Evolutionary conservation across 2,888 invertebrate genomes (phyloP).

Genomic region (Galerucella calmariensis): DNA sequence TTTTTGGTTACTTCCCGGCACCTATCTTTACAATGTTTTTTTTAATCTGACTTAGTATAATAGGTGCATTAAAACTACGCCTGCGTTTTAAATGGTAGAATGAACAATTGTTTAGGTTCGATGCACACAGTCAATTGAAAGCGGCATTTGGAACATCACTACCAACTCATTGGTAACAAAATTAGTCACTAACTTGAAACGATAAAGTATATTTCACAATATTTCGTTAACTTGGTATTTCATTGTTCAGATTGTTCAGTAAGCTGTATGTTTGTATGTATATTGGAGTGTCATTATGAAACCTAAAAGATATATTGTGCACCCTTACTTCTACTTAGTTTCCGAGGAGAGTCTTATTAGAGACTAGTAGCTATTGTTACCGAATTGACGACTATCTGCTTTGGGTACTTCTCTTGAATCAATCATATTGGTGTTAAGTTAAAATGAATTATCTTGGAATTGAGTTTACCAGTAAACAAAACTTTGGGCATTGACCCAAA

Average conservation of each 20-base stretch:
- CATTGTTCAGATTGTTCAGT: neutral
- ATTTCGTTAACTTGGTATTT: too few relatives aligned
- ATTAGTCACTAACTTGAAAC: conserved; percentile 6
- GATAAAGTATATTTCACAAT: neutral
- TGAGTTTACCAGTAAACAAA: too few relatives aligned
- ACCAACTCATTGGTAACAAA: neutral
- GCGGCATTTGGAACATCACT: conserved; percentile 22
- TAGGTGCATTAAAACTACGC: conserved; percentile 28
- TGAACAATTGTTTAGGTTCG: conserved; percentile 47
- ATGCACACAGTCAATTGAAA: conserved; percentile 46
- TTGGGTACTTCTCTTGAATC: too few relatives aligned
- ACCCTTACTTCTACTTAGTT: too few relatives aligned
- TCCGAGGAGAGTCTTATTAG: too few relatives aligned
- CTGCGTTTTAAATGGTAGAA: conserved; percentile 36
- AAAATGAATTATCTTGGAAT: too few relatives aligned
- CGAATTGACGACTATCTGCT: too few relatives aligned
- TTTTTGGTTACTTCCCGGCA: conserved; percentile 34
- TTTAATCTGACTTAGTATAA: conserved; percentile 14
- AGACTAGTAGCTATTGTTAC: too few relatives aligned
- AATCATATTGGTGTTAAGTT: too few relatives aligned
- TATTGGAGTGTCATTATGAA: too few relatives aligned
- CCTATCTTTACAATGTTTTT: conserved; percentile 32
- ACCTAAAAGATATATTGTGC: too few relatives aligned
- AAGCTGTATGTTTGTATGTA: neutral
- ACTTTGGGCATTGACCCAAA: too few relatives aligned